Evolutionary conservation across 1,140 invertebrate species (phyloP), one percentile per base, ranked within the genome.

Genomic region (Lordiphosa clarofinis): DNA sequence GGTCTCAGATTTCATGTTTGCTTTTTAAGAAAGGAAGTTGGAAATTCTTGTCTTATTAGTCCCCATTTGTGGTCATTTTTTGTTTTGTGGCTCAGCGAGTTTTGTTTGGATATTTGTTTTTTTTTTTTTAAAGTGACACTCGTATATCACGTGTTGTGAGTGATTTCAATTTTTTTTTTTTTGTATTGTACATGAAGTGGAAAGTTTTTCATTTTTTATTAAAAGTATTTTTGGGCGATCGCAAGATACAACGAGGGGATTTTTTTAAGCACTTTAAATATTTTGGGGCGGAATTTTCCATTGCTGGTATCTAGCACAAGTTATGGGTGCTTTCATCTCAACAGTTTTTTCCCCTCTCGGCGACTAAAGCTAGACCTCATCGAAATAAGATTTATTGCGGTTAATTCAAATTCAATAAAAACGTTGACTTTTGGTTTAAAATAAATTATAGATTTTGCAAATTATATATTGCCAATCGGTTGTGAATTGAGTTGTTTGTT

Each of bases 41-140:
- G 59, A 68, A 68, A 68, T 68, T 68, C 64, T 68, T 68, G 59
- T 47, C 31, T 42, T 15, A 68, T 68, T 68, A 68, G 64, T 68
- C 55, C 36, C 37, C 43, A 68, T 60, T 59, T 52, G 43, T 68
- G 42, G 21, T 44, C 42, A n/a, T 24, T 43, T 43, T 44, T 31
- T 31, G 43, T 68, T 59, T 48, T 38, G 9, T 68, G 36, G 55
- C 64, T 68, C 64, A 43, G 55, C 64, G 48, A 37, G 59, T 59
- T 53, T 36, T 4, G 39, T 50, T 55, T n/a, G n/a, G n/a, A n/a
- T n/a, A n/a, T n/a, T n/a, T 37, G 40, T 13, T 31, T 33, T 11
- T 47, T 49, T 24, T 15, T 53, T 52, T 46, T 46, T 46, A 33
- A 33, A 31, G 43, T 28, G 43, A 13, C 43, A 46, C 43, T 46